These are phyloP conservation scores for Drosophila fulvimacula DNA, from an alignment of 2,888 invertebrate species.

Conservation along the genomic window DNA sequence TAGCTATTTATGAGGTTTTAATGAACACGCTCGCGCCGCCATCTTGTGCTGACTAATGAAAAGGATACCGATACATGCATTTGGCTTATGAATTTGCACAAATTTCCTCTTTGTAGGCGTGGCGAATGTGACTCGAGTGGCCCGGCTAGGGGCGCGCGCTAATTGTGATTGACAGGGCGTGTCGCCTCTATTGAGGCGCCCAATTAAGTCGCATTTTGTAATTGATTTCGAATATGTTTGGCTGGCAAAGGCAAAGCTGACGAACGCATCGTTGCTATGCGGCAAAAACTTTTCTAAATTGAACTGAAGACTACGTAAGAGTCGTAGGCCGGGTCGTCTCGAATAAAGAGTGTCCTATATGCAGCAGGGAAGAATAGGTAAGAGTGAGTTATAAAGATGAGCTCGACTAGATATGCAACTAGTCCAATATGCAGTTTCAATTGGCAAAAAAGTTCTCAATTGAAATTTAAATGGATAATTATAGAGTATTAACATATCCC, in stretches of 20 bases:
- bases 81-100: constrained; percentile 79
- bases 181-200: constrained; percentile 74
- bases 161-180: constrained; percentile 84
- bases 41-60: constrained; percentile 72
- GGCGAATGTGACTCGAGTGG: constrained; percentile 50
- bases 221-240: constrained; percentile 69
- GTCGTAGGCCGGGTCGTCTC: not conserved
- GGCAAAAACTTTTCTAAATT: constrained; percentile 22
- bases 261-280: constrained; percentile 45
- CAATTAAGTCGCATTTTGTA: constrained; percentile 75
- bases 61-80: constrained; percentile 64
- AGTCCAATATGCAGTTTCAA: not conserved
- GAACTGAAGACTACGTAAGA: not conserved
- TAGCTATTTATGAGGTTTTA: constrained; percentile 80
- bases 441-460: too few relatives aligned
- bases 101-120: constrained; percentile 68
- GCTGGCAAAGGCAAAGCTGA: constrained; percentile 19
- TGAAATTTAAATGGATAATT: too few relatives aligned
- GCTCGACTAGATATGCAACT: not conserved
- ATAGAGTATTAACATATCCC: too few relatives aligned
- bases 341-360: not conserved
- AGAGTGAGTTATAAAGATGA: not conserved
- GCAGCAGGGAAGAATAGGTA: not conserved
- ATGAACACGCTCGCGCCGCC: constrained; percentile 67
- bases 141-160: constrained; percentile 71